Percentiles rank a stretch among this genome's conserved stretches.
Conservation (phyloP, 2,888 invertebrate genomes). For the Adineta ricciae region DNA sequence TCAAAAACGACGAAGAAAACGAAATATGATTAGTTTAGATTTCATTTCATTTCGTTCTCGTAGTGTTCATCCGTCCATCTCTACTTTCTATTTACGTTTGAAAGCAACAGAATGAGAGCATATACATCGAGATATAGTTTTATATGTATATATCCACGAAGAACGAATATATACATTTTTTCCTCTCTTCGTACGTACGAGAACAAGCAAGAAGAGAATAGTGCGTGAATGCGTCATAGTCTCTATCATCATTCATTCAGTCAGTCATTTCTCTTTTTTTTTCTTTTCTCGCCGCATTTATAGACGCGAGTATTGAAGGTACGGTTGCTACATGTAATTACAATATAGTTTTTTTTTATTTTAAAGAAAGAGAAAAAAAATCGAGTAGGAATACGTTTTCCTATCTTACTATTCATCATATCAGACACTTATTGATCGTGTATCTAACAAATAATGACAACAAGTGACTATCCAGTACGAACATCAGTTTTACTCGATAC, state of each 20-base stretch:
- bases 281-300: neutral
- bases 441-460: neutral
- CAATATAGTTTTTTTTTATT: neutral
- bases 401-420: neutral
- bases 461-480: neutral
- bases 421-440: neutral
- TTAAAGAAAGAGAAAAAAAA: neutral
- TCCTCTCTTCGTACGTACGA: neutral
- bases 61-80: neutral
- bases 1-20: neutral
- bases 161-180: neutral
- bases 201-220: neutral
- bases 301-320: slow-evolving; percentile 2
- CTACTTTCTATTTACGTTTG: neutral
- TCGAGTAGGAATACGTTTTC: neutral
- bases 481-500: neutral
- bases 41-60: neutral
- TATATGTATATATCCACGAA: neutral
- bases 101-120: neutral
- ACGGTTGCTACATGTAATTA: neutral
- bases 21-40: neutral
- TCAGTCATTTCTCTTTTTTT: neutral
- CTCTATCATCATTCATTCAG: neutral
- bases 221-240: neutral
- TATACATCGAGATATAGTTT: neutral